Conservation (phyloP, 2,888 invertebrate genomes). For the Pristionchus arcanus region DNA sequence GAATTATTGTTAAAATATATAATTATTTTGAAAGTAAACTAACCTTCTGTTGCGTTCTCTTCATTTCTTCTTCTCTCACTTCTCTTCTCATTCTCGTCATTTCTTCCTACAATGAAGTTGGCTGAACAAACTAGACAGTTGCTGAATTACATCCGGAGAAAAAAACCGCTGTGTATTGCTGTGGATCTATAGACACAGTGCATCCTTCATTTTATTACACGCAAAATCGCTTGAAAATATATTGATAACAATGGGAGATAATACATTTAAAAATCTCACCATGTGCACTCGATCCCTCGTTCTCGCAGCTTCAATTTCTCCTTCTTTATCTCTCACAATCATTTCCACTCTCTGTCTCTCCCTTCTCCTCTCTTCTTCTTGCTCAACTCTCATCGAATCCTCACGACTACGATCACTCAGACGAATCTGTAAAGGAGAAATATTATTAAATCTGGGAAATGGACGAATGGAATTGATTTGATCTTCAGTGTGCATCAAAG, state of each 20-base stretch:
- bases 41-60: slow-evolving; percentile 48
- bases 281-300: slow-evolving; percentile 12
- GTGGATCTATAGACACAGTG: neutral
- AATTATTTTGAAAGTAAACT: neutral
- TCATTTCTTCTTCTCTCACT: slow-evolving; percentile 53
- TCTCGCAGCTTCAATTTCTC: slow-evolving; percentile 38
- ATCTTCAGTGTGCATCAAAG: too few species aligned
- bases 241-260: too few species aligned
- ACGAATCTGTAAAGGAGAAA: slow-evolving; percentile 35
- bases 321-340: slow-evolving; percentile 29
- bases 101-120: slow-evolving; percentile 46
- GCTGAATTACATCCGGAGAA: neutral
- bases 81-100: slow-evolving; percentile 45
- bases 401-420: slow-evolving; percentile 33
- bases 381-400: neutral
- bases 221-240: too few species aligned
- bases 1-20: neutral
- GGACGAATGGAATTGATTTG: neutral
- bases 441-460: neutral
- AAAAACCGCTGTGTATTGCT: neutral
- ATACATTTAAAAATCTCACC: neutral
- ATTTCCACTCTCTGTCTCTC: slow-evolving; percentile 46
- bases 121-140: slow-evolving; percentile 2
- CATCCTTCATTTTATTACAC: too few species aligned
- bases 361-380: slow-evolving; percentile 51